Evolutionary conservation across 2,888 invertebrate genomes (phyloP).

Genomic region (Hydraecia micacea): DNA sequence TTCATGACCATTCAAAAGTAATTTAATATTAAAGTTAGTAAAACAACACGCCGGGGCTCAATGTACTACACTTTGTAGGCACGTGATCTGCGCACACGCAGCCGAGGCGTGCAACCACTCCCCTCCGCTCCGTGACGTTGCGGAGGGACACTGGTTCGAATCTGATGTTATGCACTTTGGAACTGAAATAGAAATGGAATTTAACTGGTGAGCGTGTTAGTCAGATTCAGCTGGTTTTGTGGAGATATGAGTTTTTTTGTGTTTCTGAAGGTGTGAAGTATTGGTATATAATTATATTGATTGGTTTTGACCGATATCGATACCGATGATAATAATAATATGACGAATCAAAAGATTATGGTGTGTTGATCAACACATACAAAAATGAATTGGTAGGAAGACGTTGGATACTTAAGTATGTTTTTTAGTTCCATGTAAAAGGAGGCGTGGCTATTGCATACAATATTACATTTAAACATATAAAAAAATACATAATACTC

Average conservation of each 20-base stretch:
- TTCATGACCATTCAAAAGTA: slow-evolving; percentile 43
- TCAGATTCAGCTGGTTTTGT: not conserved
- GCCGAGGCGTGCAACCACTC: slow-evolving; percentile 61
- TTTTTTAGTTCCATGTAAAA: too few species aligned
- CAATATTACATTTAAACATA: too few species aligned
- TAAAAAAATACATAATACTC: not conserved
- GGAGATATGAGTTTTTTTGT: not conserved
- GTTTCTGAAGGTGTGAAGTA: not conserved
- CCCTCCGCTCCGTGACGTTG: slow-evolving; percentile 54
- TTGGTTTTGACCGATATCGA: slow-evolving; percentile 16
- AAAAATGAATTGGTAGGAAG: not conserved
- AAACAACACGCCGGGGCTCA: slow-evolving; percentile 40
- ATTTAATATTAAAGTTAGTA: slow-evolving; percentile 23
- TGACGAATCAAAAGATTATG: not conserved
- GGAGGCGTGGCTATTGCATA: too few species aligned
- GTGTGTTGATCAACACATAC: slow-evolving; percentile 25
- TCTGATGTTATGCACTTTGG: slow-evolving; percentile 33
- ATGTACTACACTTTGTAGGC: slow-evolving; percentile 39
- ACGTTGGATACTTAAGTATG: not conserved
- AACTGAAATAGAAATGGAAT: slow-evolving; percentile 31
- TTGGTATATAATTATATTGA: not conserved
- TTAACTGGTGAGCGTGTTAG: not conserved
- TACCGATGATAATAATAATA: not conserved
- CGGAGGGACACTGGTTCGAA: slow-evolving; percentile 47
- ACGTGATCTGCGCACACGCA: slow-evolving; percentile 66